Evolutionary conservation across 1,140 invertebrate species (phyloP).

Genomic region (Riptortus pedestris): DNA sequence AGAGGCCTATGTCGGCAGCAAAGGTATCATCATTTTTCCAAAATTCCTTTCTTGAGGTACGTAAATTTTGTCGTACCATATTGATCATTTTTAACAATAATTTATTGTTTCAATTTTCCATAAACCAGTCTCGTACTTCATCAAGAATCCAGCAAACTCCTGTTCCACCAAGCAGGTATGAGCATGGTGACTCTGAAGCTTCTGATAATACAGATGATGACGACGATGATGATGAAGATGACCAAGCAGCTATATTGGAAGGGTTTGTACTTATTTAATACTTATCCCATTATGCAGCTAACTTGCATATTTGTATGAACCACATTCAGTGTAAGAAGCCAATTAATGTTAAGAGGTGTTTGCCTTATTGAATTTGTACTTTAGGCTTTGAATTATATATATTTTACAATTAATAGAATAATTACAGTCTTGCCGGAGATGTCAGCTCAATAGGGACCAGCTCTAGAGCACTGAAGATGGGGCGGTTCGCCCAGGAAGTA

Average conservation of each 20-base stretch:
- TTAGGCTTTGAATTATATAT: too few relatives aligned
- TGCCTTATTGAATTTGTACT: too few relatives aligned
- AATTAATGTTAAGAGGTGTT: too few relatives aligned
- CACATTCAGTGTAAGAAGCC: too few relatives aligned
- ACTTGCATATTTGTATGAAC: neutral
- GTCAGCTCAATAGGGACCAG: too few relatives aligned
- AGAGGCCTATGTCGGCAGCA: constrained; percentile 11
- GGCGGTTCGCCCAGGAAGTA: too few relatives aligned
- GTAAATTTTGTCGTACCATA: neutral
- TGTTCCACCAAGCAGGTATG: neutral
- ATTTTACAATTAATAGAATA: too few relatives aligned
- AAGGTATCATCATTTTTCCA: neutral
- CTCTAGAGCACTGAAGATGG: too few relatives aligned
- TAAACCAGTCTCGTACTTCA: neutral
- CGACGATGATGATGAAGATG: constrained; percentile 31
- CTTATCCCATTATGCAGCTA: neutral
- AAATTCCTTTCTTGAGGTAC: neutral
- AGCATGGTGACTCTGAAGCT: constrained; percentile 21
- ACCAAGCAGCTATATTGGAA: constrained; percentile 28
- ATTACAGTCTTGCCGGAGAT: too few relatives aligned
- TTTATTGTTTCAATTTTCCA: too few relatives aligned
- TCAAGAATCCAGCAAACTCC: neutral
- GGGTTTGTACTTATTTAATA: constrained; percentile 25
- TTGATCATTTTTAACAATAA: too few relatives aligned
- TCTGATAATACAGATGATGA: constrained; percentile 30